These are phyloP conservation scores for Plagodis dolabraria DNA, from an alignment of 2,888 invertebrate genomes.

Conservation along the genomic window DNA sequence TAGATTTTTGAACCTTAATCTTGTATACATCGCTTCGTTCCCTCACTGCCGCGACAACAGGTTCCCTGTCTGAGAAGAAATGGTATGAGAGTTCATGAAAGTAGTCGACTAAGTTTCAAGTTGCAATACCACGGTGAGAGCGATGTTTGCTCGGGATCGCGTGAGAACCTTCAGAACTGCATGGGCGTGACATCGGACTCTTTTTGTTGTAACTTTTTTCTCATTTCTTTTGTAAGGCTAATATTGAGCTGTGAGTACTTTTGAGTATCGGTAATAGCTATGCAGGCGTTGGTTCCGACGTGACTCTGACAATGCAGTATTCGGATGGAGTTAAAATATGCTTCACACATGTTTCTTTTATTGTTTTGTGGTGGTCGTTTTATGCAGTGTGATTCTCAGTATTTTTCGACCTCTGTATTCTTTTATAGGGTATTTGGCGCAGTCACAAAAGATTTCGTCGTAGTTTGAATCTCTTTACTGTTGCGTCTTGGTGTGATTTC, in stretches of 20 bases:
- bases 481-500: constrained; percentile 41
- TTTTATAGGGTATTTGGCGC: constrained; percentile 2
- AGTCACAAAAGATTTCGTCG: constrained; percentile 16
- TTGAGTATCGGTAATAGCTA: constrained; percentile 71
- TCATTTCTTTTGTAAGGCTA: constrained; percentile 66
- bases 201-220: constrained; percentile 65
- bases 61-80: constrained; percentile 38
- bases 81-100: constrained; percentile 50
- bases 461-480: constrained; percentile 23
- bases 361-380: constrained; percentile 41
- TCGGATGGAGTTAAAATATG: constrained; percentile 45
- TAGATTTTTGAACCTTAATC: constrained; percentile 31
- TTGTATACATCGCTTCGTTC: constrained; percentile 49
- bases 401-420: constrained; percentile 7
- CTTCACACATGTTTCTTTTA: constrained; percentile 54
- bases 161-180: constrained; percentile 81
- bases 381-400: constrained; percentile 13
- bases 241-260: constrained; percentile 65
- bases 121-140: constrained; percentile 65
- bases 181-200: constrained; percentile 81
- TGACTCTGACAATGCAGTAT: constrained; percentile 76
- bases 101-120: constrained; percentile 58
- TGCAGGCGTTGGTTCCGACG: constrained; percentile 60
- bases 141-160: constrained; percentile 77
- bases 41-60: constrained; percentile 31